Percentiles rank a stretch among this genome's conserved stretches.
Evolutionary conservation across 2,797 vertebrate genomes (phyloP).

Genomic region (Phoebastria nigripes): DNA sequence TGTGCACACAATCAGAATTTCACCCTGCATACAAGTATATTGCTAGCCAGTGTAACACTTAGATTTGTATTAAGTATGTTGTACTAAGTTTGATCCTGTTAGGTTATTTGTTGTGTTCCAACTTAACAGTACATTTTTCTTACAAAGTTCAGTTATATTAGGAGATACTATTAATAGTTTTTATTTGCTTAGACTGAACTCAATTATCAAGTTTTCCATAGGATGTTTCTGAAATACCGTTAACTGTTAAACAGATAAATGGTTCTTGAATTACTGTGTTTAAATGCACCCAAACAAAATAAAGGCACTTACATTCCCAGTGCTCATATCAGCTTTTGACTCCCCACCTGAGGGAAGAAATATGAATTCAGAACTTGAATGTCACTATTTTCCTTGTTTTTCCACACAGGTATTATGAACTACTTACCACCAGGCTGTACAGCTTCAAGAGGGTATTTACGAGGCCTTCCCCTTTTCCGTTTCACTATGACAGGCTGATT

Average conservation of each 20-base stretch:
- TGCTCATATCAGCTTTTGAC: conserved; percentile 66
- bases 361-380: conserved; percentile 62
- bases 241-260: conserved; percentile 1
- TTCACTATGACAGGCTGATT: conserved; percentile 73
- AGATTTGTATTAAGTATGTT: background rate
- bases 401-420: background rate
- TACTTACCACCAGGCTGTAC: conserved; percentile 68
- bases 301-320: conserved; percentile 72
- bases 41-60: background rate
- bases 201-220: background rate
- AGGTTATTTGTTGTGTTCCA: background rate
- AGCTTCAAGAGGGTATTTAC: conserved; percentile 74
- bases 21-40: background rate
- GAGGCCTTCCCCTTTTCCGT: conserved; percentile 76
- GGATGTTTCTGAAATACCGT: background rate
- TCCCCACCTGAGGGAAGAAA: conserved; percentile 73
- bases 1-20: background rate
- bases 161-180: background rate
- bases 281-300: conserved; percentile 58
- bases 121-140: background rate
- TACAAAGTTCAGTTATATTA: background rate
- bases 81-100: background rate
- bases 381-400: background rate
- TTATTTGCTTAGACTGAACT: background rate
- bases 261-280: conserved; percentile 5